Evolutionary conservation across 2,888 invertebrate genomes (phyloP).

Genomic region (Luperina nickerlii): DNA sequence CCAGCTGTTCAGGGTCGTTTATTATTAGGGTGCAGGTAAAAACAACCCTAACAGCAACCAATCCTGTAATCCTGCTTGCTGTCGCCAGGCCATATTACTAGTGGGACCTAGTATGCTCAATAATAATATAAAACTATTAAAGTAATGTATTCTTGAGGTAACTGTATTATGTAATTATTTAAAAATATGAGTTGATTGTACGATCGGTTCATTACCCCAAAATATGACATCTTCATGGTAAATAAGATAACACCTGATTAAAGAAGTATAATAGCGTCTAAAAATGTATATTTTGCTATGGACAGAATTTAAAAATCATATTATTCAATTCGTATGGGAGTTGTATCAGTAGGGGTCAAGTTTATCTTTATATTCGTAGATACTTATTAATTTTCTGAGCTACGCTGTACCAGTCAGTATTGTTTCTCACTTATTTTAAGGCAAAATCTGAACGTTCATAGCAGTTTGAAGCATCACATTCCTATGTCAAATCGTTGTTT

Average conservation of each 20-base stretch:
- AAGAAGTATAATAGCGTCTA: constrained; percentile 15
- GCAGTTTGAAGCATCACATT: constrained; percentile 13
- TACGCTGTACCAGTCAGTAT: constrained; percentile 19
- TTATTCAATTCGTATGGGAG: not conserved
- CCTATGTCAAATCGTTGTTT: constrained; percentile 31
- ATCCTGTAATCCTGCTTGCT: constrained; percentile 67
- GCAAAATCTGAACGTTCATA: constrained; percentile 36
- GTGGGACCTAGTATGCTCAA: constrained; percentile 5
- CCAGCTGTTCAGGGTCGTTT: constrained; percentile 67
- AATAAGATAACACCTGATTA: constrained; percentile 55
- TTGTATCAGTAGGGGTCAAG: constrained; percentile 28
- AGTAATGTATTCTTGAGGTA: constrained; percentile 10
- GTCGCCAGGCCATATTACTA: constrained; percentile 22
- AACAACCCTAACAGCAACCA: constrained; percentile 63
- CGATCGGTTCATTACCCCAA: constrained; percentile 44
- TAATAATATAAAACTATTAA: not conserved
- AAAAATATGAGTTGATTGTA: constrained; percentile 22
- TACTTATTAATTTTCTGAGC: constrained; percentile 6
- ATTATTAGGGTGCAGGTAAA: constrained; percentile 79
- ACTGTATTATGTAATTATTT: constrained; percentile 26
- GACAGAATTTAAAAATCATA: not conserved
- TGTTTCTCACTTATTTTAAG: constrained; percentile 8
- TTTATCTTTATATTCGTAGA: constrained; percentile 4
- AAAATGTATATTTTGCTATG: not conserved
- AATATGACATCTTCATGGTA: constrained; percentile 25